These are phyloP conservation scores for Acomys russatus DNA, from an alignment of 2,797 vertebrate genomes.

Conservation along the genomic window DNA sequence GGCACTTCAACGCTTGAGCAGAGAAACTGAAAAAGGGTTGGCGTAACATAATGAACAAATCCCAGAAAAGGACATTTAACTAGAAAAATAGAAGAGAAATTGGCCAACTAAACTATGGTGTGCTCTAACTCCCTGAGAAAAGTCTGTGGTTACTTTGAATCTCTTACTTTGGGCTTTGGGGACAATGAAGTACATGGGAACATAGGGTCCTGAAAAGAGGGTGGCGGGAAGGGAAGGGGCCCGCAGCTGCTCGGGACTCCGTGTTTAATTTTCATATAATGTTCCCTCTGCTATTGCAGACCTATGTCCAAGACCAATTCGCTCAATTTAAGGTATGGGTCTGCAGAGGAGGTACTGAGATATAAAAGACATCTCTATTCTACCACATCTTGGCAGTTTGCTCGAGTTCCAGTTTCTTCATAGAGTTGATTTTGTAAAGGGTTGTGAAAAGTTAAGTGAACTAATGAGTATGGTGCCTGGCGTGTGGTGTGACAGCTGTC, in stretches of 20 bases:
- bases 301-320: background rate
- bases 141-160: background rate
- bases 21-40: background rate
- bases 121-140: background rate
- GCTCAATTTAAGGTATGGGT: background rate
- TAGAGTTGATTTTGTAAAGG: background rate
- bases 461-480: background rate
- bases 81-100: background rate
- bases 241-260: background rate
- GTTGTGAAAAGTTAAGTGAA: background rate
- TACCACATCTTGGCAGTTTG: background rate
- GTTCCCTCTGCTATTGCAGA: background rate
- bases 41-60: background rate
- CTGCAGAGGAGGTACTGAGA: background rate
- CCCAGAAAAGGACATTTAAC: background rate
- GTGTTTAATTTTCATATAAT: background rate
- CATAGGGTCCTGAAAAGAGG: background rate
- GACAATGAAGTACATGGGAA: background rate
- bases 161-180: background rate
- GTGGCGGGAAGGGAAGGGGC: no score
- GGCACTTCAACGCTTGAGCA: background rate
- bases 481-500: background rate
- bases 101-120: background rate
- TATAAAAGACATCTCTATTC: background rate
- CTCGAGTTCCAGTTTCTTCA: background rate